Base-by-base conservation (phyloP, 2,888 invertebrate genomes). In the Lithophane leautieri region DNA sequence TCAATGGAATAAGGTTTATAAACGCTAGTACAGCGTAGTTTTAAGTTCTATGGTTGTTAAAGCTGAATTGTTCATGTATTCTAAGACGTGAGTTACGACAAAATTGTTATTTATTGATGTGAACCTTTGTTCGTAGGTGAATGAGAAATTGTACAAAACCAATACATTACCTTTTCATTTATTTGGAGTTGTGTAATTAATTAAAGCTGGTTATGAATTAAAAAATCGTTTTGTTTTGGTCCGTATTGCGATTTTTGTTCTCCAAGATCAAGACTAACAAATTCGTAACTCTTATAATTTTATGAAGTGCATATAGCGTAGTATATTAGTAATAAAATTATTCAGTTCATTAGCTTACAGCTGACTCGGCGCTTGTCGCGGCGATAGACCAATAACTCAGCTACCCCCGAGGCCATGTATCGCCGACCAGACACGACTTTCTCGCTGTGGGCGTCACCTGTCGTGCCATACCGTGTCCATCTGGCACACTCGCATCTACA, bases 371-470 rank as follows among this genome's bases (percentile, higher is more conserved):
- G 75, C 69, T 80, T 79, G 83, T 81, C 82, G 76, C 79, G 60
- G 68, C 74, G 68, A 82, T 85, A 87, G 84, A 80, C 84, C 81
- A 85, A 86, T 89, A 89, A 86, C 76, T 88, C 84, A 81, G 74
- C 83, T 77, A 84, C 87, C 86, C 87, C 81, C 84, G 86, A 85
- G 88, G 88, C 88, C 84, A 75, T 82, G 86, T 79, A 84, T 81
- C 75, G 77, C 82, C 81, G 81, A 85, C 80, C 84, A 86, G 89
- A 90, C 88, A 89, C 89, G 89, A 92, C 94, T 94, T 94, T 94
- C 94, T 90, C 92, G 90, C 86, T 81, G 93, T 94, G 92, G 94
- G 94, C 93, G 94, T 91, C 92, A 92, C 94, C 93, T 93, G 92
- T 90, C 90, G 92, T 91, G 90, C 91, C 86, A 84, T 92, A 92